Conservation (phyloP, 2,888 invertebrate genomes). For the Lypha dubia region DNA sequence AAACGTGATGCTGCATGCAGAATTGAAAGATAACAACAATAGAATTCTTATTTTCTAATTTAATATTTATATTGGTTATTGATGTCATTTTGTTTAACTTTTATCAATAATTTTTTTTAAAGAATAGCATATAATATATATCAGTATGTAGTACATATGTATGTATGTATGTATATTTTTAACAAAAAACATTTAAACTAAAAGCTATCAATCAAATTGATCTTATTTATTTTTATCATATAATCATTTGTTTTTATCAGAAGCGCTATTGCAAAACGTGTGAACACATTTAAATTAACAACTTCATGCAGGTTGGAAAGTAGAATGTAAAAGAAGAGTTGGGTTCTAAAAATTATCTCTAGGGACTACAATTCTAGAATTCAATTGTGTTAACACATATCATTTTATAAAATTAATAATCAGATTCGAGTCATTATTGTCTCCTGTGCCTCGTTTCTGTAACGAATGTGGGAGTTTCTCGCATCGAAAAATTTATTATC, state of each 20-base stretch:
- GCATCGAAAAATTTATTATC: too few species aligned
- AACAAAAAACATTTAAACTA: slow-evolving; percentile 16
- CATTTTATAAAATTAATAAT: too few species aligned
- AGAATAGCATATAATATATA: not conserved
- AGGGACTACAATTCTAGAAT: too few species aligned
- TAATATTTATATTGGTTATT: slow-evolving; percentile 56
- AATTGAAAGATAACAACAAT: slow-evolving; percentile 4
- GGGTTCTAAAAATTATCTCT: not conserved
- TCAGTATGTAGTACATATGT: too few species aligned
- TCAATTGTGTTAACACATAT: too few species aligned
- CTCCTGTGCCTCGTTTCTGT: too few species aligned
- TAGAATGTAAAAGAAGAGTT: not conserved
- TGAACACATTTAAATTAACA: not conserved
- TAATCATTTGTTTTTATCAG: not conserved
- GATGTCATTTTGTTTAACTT: slow-evolving; percentile 39
- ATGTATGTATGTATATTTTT: not conserved
- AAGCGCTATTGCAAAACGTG: not conserved
- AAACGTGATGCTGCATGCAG: slow-evolving; percentile 35
- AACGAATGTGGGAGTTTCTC: too few species aligned
- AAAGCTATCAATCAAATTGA: not conserved
- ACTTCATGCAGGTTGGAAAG: not conserved
- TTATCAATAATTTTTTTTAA: slow-evolving; percentile 23
- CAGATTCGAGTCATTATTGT: too few species aligned
- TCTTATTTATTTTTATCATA: slow-evolving; percentile 7
- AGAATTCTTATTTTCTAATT: slow-evolving; percentile 46